phyloP scores from a whole-genome alignment of 53 echinoderm and acorn worm genomes.

The Mesocentrotus franciscanus region DNA sequence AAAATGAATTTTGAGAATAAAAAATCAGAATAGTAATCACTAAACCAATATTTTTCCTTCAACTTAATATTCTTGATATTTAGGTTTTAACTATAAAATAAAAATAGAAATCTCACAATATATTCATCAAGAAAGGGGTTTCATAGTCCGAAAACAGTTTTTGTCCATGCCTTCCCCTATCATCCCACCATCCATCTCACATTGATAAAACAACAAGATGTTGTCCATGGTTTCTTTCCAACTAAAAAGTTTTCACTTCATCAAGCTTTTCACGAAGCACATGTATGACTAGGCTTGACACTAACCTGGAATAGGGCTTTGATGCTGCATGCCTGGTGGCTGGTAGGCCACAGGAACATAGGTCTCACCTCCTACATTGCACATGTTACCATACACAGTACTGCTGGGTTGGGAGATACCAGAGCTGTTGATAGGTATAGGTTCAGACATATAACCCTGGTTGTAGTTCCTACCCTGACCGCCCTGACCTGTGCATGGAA shows the following conservation, averaged over 20 bases:
- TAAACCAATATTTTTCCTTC: too few species aligned
- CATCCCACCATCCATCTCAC: background rate
- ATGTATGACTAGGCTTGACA: background rate
- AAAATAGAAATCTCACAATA: background rate
- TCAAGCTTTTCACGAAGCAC: background rate
- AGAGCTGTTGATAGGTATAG: constrained; percentile 24
- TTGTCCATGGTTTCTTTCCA: background rate
- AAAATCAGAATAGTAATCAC: background rate
- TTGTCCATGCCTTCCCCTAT: background rate
- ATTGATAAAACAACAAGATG: background rate
- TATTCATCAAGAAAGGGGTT: background rate
- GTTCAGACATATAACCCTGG: constrained; percentile 48
- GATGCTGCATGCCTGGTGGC: constrained; percentile 17
- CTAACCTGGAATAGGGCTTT: constrained; percentile 9
- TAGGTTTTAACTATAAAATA: background rate
- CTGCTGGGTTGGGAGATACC: constrained; percentile 1
- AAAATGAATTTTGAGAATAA: background rate
- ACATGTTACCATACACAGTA: constrained; percentile 20
- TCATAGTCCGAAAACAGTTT: background rate
- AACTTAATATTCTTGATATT: background rate
- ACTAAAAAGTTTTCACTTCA: background rate
- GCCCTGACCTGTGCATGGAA: background rate
- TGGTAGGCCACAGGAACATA: constrained; percentile 48
- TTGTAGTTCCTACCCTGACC: constrained; percentile 22
- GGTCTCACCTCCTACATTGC: constrained; percentile 24